A percentile compares a stretch with the other conserved stretches of the same genome.
These are phyloP conservation scores for Hecatera dysodea DNA, from an alignment of 2,888 invertebrate species.

Conservation along the genomic window DNA sequence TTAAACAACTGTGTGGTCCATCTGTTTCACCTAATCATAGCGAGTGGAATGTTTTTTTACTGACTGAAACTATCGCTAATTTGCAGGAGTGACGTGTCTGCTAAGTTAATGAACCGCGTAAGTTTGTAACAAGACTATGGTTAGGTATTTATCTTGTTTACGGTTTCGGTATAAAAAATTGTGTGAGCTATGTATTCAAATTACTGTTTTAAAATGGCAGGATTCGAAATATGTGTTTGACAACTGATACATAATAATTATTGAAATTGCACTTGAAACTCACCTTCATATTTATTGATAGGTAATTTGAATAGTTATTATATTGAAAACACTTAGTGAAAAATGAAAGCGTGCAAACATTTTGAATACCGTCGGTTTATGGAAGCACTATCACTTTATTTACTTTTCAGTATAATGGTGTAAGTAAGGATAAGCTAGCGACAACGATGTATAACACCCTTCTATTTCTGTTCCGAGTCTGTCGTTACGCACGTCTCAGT, in stretches of 20 bases:
- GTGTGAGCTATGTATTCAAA: conserved; percentile 59
- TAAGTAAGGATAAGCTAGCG: conserved; percentile 66
- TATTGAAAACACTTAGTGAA: conserved; percentile 31
- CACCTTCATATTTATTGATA: conserved; percentile 63
- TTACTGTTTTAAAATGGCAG: conserved; percentile 58
- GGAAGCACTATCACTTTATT: conserved; percentile 34
- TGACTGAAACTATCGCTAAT: conserved; percentile 22
- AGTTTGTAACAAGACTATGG: conserved; percentile 71
- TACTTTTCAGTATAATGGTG: conserved; percentile 62
- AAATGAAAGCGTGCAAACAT: conserved; percentile 33
- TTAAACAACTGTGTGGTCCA: neutral
- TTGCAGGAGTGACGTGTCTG: conserved; percentile 15
- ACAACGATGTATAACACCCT: conserved; percentile 61
- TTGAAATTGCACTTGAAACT: conserved; percentile 57
- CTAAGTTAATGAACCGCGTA: conserved; percentile 6
- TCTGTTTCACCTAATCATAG: neutral
- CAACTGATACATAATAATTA: conserved; percentile 54
- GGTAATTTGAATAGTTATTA: conserved; percentile 59
- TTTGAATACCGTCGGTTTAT: conserved; percentile 63
- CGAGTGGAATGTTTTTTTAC: conserved; percentile 15
- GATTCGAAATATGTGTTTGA: conserved; percentile 51
- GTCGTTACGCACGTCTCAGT: conserved; percentile 66
- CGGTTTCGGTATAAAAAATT: conserved; percentile 69
- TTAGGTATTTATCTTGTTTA: conserved; percentile 62
- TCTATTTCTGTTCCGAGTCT: conserved; percentile 50